Base-by-base conservation (phyloP, 1,140 invertebrate genomes). In the Acyrthosiphon pisum region DNA sequence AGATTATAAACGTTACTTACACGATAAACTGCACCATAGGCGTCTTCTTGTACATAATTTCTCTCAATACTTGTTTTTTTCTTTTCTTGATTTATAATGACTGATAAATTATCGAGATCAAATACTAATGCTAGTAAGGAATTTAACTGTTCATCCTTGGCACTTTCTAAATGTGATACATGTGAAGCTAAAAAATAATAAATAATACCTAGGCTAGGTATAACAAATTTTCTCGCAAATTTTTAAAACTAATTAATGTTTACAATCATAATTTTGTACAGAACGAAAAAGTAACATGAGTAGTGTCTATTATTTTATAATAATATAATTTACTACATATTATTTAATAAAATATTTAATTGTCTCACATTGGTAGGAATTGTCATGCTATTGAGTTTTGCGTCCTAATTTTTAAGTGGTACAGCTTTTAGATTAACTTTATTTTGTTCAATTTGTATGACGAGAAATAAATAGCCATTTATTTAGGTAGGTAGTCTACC, bases 21-120 rank as follows among this genome's bases (percentile, higher is more conserved):
- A 86, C 56, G 81, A 56, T 93, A 93, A 35, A 93, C 56, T 86
- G 91, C n/a, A 86, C n/a, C n/a, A 84, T 86, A 93, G 7, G 48
- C 37, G 14, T 84, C 48, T 93, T 93, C 91, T 93, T 30, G 18
- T 0, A 93, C 48, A 41, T 86, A 93, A 53, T 93, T 86, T 56
- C 91, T 81, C 14, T 93, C 91, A 86, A 41, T 93, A 20, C n/a
- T 83, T 37, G 81, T 37, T 56, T 93, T 53, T 44, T 53, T 86
- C 4, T 46, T 35, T 8, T 86, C 76, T 53, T 41, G 86, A 41
- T 93, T 50, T 8, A 93, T 9, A 30, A 48, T 93, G 2, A 86
- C 23, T 86, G 35, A 26, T 86, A 93, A n/a, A 56, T 86, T 53
- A 56, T 93, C 81, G 30, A 93, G 81, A 56, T 93, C 91, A 53